Conservation (phyloP, 2,797 vertebrate genomes). For the Crenuchus spilurus region DNA sequence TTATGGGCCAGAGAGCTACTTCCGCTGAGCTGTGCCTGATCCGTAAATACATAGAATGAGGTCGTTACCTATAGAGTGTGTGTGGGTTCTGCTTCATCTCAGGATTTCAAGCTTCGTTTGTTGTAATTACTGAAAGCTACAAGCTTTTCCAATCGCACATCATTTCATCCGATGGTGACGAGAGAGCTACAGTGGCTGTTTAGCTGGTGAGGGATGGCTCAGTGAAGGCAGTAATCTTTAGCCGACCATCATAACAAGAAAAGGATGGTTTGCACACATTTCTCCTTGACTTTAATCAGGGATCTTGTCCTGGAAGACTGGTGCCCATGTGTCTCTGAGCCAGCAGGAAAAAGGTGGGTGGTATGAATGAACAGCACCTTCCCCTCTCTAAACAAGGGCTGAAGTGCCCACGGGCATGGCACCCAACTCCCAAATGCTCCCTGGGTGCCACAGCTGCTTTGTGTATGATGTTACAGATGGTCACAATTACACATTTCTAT, state of each 20-base stretch:
- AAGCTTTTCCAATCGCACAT: neutral
- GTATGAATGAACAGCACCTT: too few species aligned
- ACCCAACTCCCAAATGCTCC: too few species aligned
- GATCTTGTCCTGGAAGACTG: too few species aligned
- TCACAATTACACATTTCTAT: too few species aligned
- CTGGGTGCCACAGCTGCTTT: too few species aligned
- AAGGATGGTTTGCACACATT: too few species aligned
- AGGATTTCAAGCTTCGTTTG: constrained; percentile 14
- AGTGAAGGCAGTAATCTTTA: neutral
- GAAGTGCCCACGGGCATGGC: too few species aligned
- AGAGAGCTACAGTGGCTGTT: neutral
- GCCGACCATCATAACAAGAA: neutral
- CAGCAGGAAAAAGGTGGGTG: too few species aligned
- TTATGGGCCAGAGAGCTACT: constrained; percentile 21
- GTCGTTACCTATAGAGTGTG: neutral
- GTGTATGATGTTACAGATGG: too few species aligned
- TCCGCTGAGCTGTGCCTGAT: constrained; percentile 10
- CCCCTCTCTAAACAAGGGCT: too few species aligned
- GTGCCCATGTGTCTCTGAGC: too few species aligned
- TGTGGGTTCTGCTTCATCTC: constrained; percentile 4
- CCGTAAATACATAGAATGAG: constrained; percentile 16
- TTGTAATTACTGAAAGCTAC: constrained; percentile 5
- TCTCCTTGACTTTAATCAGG: neutral
- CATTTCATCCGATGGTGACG: neutral
- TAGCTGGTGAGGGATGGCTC: constrained; percentile 1